These are phyloP conservation scores for Erebia epiphron DNA, from an alignment of 2,888 invertebrate species.

Conservation along the genomic window DNA sequence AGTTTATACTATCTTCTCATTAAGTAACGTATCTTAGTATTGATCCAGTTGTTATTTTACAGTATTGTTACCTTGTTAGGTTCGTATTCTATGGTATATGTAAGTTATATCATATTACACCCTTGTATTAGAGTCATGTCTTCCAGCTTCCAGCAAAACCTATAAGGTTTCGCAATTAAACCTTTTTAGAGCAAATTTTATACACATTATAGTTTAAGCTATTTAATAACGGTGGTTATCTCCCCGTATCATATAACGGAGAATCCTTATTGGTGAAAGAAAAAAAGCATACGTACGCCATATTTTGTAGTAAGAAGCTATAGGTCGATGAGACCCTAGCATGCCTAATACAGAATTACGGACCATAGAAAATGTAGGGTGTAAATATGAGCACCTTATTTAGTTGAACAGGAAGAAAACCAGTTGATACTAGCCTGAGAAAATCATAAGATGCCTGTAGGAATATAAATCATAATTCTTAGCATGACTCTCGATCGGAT, in stretches of 20 bases:
- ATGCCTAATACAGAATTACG: conserved; percentile 49
- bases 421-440: conserved; percentile 75
- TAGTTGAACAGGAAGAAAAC: conserved; percentile 72
- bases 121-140: not conserved
- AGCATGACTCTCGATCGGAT: conserved; percentile 23
- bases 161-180: conserved; percentile 10
- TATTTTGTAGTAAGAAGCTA: conserved; percentile 33
- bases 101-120: not conserved
- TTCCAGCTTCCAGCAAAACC: not conserved
- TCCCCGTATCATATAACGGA: conserved; percentile 26
- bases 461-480: conserved; percentile 68
- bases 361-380: conserved; percentile 54
- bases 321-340: conserved; percentile 56
- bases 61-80: too few relatives aligned
- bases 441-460: conserved; percentile 56
- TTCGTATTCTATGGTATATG: too few relatives aligned
- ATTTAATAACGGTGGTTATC: conserved; percentile 12
- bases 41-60: too few relatives aligned
- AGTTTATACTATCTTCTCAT: too few relatives aligned
- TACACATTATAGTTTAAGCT: not conserved
- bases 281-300: conserved; percentile 20
- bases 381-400: conserved; percentile 74
- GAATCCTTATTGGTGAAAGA: conserved; percentile 28
- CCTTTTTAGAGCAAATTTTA: conserved; percentile 13
- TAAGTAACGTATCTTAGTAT: too few relatives aligned